A percentile compares a stretch with the other conserved stretches of the same genome.
Evolutionary conservation across 2,113 vertebrate species (phyloP).

Genomic region (Nibea coibor): DNA sequence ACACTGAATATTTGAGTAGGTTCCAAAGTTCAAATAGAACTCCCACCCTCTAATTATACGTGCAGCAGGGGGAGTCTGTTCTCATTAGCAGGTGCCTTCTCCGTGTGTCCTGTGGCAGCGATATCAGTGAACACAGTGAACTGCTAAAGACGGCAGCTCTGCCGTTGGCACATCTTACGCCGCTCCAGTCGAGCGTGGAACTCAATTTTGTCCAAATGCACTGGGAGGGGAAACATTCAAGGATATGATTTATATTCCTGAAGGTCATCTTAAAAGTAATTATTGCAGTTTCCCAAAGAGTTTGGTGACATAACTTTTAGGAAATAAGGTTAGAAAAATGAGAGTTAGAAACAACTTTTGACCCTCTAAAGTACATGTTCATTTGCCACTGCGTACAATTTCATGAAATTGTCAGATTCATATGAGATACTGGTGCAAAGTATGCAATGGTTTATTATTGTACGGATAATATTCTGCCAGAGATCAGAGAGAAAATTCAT

Average conservation of each 20-base stretch:
- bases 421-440: background rate
- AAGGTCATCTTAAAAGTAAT: constrained; percentile 18
- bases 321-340: background rate
- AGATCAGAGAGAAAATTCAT: background rate
- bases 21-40: constrained; percentile 53
- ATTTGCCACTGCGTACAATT: background rate
- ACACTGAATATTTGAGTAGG: constrained; percentile 48
- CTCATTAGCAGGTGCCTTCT: constrained; percentile 71
- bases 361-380: background rate
- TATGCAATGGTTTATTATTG: background rate
- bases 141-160: constrained; percentile 34
- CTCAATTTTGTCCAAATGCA: constrained; percentile 28
- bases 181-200: background rate
- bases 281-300: constrained; percentile 1
- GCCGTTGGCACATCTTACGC: constrained; percentile 42
- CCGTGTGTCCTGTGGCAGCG: constrained; percentile 52
- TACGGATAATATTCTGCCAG: background rate
- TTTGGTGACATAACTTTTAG: background rate
- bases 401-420: background rate
- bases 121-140: constrained; percentile 36
- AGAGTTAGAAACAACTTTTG: background rate
- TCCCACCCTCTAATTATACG: constrained; percentile 55
- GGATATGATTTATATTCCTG: constrained; percentile 24
- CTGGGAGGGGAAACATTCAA: constrained; percentile 12
- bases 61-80: constrained; percentile 53